Percentiles rank a stretch among this genome's conserved stretches.
These are phyloP conservation scores for Apodemus speciosus DNA, from an alignment of 2,113 vertebrate species.

Conservation along the genomic window DNA sequence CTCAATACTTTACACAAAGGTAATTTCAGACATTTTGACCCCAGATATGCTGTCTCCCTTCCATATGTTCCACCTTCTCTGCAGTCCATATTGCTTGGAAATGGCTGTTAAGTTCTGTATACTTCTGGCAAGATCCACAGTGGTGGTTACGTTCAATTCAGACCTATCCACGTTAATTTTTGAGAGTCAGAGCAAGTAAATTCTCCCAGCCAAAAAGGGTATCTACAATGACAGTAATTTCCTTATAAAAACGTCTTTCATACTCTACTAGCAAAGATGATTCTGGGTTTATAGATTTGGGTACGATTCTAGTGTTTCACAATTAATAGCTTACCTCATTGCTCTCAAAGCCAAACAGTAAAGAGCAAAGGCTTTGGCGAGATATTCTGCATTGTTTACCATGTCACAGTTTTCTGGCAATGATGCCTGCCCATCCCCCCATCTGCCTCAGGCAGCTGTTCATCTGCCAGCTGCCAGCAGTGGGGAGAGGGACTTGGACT, in stretches of 20 bases:
- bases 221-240: neutral
- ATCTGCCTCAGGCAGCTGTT: slow-evolving; percentile 63
- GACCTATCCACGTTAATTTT: neutral
- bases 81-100: neutral
- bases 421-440: slow-evolving; percentile 38
- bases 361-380: slow-evolving; percentile 78
- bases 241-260: slow-evolving; percentile 39
- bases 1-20: neutral
- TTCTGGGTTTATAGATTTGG: neutral
- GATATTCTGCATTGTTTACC: slow-evolving; percentile 68
- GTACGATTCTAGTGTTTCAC: slow-evolving; percentile 73
- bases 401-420: slow-evolving; percentile 69
- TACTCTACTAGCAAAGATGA: slow-evolving; percentile 24
- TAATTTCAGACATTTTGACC: neutral
- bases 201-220: slow-evolving; percentile 20
- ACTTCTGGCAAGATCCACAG: neutral
- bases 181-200: slow-evolving; percentile 5
- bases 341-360: slow-evolving; percentile 74
- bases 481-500: slow-evolving; percentile 55
- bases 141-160: neutral
- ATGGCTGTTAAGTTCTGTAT: neutral
- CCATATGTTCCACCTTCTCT: neutral
- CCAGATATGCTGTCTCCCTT: neutral
- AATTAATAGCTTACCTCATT: slow-evolving; percentile 81
- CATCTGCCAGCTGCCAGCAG: slow-evolving; percentile 58